A percentile compares a stretch with the other conserved stretches of the same genome.
Evolutionary conservation across 2,113 vertebrate genomes (phyloP).

Genomic region (Onychostoma macrolepis): DNA sequence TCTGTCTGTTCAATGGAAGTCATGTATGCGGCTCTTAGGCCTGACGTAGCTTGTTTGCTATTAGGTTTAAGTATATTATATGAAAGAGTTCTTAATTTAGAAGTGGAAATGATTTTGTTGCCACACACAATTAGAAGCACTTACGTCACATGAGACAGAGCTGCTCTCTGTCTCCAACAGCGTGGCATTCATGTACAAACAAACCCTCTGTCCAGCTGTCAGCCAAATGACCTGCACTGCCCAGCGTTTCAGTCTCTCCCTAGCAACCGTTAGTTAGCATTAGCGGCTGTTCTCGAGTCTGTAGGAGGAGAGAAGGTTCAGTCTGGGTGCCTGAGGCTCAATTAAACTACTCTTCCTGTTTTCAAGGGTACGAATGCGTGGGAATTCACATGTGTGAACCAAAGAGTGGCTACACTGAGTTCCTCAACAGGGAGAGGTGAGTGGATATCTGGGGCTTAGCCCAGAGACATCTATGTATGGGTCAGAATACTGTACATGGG

Average conservation of each 20-base stretch:
- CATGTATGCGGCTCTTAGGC: neutral
- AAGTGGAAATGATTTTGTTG: constrained; percentile 65
- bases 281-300: constrained; percentile 20
- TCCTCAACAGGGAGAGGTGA: too few relatives aligned
- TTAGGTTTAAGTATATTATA: constrained; percentile 34
- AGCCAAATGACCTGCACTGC: constrained; percentile 62
- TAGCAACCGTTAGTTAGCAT: constrained; percentile 65
- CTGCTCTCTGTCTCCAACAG: constrained; percentile 58
- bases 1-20: neutral
- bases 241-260: constrained; percentile 52
- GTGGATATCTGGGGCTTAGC: too few relatives aligned
- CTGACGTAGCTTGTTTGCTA: constrained; percentile 48
- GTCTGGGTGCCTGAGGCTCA: neutral
- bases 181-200: constrained; percentile 66
- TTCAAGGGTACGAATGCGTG: neutral
- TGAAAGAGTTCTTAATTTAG: constrained; percentile 57
- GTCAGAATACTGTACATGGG: too few relatives aligned
- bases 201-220: constrained; percentile 55
- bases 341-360: neutral
- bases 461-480: too few relatives aligned
- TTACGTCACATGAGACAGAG: constrained; percentile 62
- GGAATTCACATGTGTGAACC: neutral
- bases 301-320: neutral
- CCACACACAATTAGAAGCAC: constrained; percentile 58
- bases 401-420: neutral